Evolutionary conservation across 92 coral and sea anemone genomes (phyloP).

Genomic region (Bergia puertoricense): DNA sequence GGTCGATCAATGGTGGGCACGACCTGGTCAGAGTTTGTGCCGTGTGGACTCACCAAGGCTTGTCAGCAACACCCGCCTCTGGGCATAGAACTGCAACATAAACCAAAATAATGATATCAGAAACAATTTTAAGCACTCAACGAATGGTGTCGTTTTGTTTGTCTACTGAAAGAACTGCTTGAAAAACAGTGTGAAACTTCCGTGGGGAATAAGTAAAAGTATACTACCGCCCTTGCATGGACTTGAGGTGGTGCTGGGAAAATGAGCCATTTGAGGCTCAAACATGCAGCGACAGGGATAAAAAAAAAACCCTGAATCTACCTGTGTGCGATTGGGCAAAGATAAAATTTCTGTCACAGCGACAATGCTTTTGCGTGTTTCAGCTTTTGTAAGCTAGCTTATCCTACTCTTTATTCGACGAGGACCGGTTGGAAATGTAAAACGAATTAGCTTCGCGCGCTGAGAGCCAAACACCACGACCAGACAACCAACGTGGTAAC

Average conservation of each 20-base stretch:
- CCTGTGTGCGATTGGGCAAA: neutral
- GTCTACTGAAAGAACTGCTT: constrained; percentile 13
- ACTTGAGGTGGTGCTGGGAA: neutral
- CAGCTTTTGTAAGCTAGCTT: neutral
- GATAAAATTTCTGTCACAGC: neutral
- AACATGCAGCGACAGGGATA: neutral
- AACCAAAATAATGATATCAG: constrained; percentile 5
- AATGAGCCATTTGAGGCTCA: neutral
- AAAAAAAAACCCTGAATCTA: neutral
- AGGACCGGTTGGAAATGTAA: neutral
- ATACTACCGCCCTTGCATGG: neutral
- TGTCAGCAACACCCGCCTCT: constrained; percentile 13
- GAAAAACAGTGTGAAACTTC: constrained; percentile 19
- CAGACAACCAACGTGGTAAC: neutral
- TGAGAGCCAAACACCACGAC: neutral
- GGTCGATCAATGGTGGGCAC: neutral
- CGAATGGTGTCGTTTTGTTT: constrained; percentile 8
- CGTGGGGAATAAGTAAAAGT: neutral
- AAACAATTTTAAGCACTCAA: neutral
- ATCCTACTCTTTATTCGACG: neutral
- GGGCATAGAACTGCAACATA: constrained; percentile 15
- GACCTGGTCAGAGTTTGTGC: neutral
- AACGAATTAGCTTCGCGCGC: constrained; percentile 7
- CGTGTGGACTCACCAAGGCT: neutral
- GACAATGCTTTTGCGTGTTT: neutral